Percentiles rank a stretch among this genome's conserved stretches.
phyloP scores from a whole-genome alignment of 2,888 invertebrate species.

The Drosophila hamatofila region DNA sequence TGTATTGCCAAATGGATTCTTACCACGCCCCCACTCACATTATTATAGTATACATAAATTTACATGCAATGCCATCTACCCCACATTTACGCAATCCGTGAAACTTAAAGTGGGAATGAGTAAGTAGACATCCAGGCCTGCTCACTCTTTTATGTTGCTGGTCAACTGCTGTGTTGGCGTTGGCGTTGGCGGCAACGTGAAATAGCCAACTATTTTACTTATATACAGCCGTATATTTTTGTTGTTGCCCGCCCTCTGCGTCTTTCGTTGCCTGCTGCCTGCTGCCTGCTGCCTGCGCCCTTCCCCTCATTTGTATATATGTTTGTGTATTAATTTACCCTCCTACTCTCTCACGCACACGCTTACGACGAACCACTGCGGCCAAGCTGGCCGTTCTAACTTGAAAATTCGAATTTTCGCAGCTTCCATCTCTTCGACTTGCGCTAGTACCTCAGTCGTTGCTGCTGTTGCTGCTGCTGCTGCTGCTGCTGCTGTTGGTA shows the following conservation, averaged over 20 bases:
- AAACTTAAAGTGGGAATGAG: slow-evolving; percentile 32
- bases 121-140: slow-evolving; percentile 49
- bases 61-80: slow-evolving; percentile 49
- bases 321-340: slow-evolving; percentile 77
- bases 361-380: slow-evolving; percentile 43
- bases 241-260: slow-evolving; percentile 60
- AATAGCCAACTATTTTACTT: slow-evolving; percentile 74
- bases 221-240: slow-evolving; percentile 64
- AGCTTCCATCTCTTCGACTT: slow-evolving; percentile 68
- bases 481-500: slow-evolving; percentile 9
- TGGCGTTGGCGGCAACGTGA: slow-evolving; percentile 63
- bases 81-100: slow-evolving; percentile 37
- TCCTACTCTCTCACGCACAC: slow-evolving; percentile 60
- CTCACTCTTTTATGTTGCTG: slow-evolving; percentile 63
- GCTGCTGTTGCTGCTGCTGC: neutral
- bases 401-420: slow-evolving; percentile 77
- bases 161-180: slow-evolving; percentile 61
- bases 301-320: slow-evolving; percentile 52
- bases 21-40: slow-evolving; percentile 17
- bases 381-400: slow-evolving; percentile 69
- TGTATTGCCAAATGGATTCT: slow-evolving; percentile 51
- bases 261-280: slow-evolving; percentile 41
- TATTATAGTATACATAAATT: slow-evolving; percentile 41
- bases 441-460: slow-evolving; percentile 62
- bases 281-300: neutral